phyloP scores from a whole-genome alignment of 1,140 invertebrate genomes.

The Leptinotarsa defecta region DNA sequence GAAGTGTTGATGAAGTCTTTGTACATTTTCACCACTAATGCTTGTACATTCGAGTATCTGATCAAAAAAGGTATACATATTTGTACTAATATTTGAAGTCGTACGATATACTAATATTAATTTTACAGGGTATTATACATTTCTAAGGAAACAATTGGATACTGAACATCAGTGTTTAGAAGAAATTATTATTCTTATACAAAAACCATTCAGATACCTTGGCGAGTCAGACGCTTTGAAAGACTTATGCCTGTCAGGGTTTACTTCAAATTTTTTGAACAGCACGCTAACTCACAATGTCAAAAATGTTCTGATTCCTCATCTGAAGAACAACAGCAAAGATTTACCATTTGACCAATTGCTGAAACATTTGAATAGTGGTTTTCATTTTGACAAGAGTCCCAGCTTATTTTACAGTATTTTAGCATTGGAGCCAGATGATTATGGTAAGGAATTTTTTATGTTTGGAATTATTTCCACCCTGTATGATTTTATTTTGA shows the following conservation, averaged over 20 bases:
- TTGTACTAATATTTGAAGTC: not conserved
- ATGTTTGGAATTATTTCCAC: too few relatives aligned
- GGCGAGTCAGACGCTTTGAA: slow-evolving; percentile 35
- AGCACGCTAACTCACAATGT: slow-evolving; percentile 55
- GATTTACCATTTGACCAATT: slow-evolving; percentile 59
- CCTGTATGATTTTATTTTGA: not conserved
- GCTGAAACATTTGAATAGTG: slow-evolving; percentile 57
- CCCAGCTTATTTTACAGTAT: slow-evolving; percentile 66
- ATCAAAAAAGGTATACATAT: slow-evolving; percentile 25
- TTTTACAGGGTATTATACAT: slow-evolving; percentile 72
- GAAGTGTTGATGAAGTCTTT: slow-evolving; percentile 39
- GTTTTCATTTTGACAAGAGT: slow-evolving; percentile 48
- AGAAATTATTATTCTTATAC: slow-evolving; percentile 76
- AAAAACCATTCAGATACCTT: slow-evolving; percentile 69
- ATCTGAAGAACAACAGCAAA: slow-evolving; percentile 56
- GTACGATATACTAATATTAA: not conserved
- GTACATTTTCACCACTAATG: slow-evolving; percentile 42
- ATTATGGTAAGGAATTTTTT: slow-evolving; percentile 62
- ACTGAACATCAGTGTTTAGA: slow-evolving; percentile 60
- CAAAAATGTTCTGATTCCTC: slow-evolving; percentile 59
- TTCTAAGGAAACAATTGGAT: slow-evolving; percentile 73
- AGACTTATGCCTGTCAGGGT: slow-evolving; percentile 51
- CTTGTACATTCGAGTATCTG: slow-evolving; percentile 41
- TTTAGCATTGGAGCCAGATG: slow-evolving; percentile 67
- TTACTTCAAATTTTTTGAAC: slow-evolving; percentile 52